Evolutionary conservation across 2,113 vertebrate genomes (phyloP).

Genomic region (Murina feae): DNA sequence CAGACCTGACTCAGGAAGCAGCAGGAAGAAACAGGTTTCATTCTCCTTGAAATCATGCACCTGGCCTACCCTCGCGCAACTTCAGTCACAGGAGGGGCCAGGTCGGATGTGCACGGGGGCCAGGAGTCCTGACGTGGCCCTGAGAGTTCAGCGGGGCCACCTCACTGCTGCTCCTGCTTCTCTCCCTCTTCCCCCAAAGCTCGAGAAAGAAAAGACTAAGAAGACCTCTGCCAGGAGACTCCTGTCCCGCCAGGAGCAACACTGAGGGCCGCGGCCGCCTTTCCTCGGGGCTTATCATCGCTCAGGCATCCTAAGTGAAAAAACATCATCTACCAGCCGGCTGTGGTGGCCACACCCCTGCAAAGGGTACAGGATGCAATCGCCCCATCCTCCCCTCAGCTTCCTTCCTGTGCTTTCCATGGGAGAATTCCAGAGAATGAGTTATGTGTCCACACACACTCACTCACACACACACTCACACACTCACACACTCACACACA

Average conservation of each 20-base stretch:
- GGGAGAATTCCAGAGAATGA: constrained; percentile 75
- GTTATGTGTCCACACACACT: not conserved
- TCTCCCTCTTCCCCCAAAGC: constrained; percentile 47
- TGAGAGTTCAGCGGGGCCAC: not conserved
- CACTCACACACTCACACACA: not conserved
- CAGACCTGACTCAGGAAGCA: constrained; percentile 36
- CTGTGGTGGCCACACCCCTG: constrained; percentile 75
- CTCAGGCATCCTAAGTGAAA: constrained; percentile 59
- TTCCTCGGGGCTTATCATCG: constrained; percentile 57
- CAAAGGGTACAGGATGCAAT: constrained; percentile 82
- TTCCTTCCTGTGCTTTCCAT: constrained; percentile 86
- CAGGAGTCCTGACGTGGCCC: not conserved
- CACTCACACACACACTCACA: not conserved
- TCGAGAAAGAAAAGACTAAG: constrained; percentile 38
- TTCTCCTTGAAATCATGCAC: not conserved
- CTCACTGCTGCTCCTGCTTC: constrained; percentile 28
- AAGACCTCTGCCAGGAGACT: not conserved
- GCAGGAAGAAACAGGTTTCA: not conserved
- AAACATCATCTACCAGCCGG: constrained; percentile 25
- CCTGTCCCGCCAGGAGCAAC: not conserved
- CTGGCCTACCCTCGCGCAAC: not conserved
- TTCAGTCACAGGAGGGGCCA: not conserved
- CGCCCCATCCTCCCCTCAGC: constrained; percentile 81
- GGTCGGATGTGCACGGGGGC: not conserved
- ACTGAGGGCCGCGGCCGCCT: constrained; percentile 1